A percentile compares a stretch with the other conserved stretches of the same genome.
phyloP scores from a whole-genome alignment of 2,113 vertebrate genomes.

The Tricholaema leucomelas region DNA sequence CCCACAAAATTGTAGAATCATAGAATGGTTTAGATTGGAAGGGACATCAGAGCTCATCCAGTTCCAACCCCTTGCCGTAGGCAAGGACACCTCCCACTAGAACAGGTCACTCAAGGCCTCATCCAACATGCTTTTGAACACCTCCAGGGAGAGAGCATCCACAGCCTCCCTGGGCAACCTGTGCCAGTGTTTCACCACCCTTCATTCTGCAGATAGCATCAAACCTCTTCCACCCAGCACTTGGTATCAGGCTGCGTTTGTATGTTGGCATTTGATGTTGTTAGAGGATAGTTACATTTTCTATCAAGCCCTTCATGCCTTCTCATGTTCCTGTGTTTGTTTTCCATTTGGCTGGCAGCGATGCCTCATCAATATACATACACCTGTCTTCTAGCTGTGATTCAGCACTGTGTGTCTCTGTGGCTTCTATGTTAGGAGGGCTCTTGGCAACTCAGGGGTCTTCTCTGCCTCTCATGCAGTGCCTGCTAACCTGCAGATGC shows the following conservation, averaged over 20 bases:
- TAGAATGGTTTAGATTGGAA: no score
- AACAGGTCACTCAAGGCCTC: no score
- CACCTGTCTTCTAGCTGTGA: neutral
- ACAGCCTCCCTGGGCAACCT: no score
- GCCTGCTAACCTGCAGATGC: neutral
- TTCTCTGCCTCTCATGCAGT: neutral
- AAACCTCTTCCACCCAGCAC: neutral
- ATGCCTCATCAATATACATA: neutral
- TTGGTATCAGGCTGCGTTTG: neutral
- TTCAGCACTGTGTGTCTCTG: neutral
- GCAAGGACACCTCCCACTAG: no score
- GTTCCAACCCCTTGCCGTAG: no score
- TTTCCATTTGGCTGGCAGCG: neutral
- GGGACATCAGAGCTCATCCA: no score
- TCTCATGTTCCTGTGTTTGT: neutral
- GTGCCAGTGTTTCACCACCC: neutral
- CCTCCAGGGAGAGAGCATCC: no score
- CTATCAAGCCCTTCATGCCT: neutral
- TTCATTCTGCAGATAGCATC: neutral
- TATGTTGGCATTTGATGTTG: neutral
- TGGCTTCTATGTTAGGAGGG: neutral
- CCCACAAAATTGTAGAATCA: neutral
- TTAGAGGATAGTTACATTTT: neutral
- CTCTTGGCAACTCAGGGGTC: neutral
- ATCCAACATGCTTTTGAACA: no score